These are phyloP conservation scores for Xiphydria camelus DNA, from an alignment of 2,888 invertebrate genomes.

Conservation along the genomic window DNA sequence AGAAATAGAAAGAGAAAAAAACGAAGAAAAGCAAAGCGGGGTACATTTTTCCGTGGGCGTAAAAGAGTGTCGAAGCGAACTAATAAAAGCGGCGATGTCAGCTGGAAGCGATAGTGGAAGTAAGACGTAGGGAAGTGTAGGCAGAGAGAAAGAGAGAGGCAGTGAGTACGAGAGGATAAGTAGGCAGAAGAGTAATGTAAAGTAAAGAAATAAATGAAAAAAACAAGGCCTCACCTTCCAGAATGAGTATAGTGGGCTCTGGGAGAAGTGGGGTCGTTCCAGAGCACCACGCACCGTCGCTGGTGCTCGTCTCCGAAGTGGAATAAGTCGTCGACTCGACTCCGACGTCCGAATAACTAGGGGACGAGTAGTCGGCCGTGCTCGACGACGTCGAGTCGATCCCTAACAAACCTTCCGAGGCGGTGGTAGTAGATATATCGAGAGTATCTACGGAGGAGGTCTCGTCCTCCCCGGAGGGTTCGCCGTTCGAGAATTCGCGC, in stretches of 20 bases:
- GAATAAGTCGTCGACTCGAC: slow-evolving; percentile 13
- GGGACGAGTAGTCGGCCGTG: slow-evolving; percentile 19
- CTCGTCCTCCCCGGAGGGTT: neutral
- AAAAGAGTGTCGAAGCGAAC: too few species aligned
- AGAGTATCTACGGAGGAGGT: slow-evolving; percentile 19
- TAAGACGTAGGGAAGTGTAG: too few species aligned
- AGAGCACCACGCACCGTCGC: slow-evolving; percentile 45
- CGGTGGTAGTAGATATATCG: slow-evolving; percentile 2
- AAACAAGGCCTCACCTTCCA: slow-evolving; percentile 73
- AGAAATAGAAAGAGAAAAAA: too few species aligned
- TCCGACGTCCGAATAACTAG: slow-evolving; percentile 14
- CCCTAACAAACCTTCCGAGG: slow-evolving; percentile 22
- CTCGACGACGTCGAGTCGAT: slow-evolving; percentile 19
- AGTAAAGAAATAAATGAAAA: slow-evolving; percentile 7
- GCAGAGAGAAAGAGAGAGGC: too few species aligned
- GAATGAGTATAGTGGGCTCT: slow-evolving; percentile 76
- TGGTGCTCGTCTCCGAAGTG: neutral
- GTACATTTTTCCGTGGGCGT: too few species aligned
- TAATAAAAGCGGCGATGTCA: too few species aligned
- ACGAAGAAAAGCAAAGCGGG: too few species aligned
- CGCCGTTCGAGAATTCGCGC: too few species aligned
- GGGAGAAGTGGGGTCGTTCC: slow-evolving; percentile 63
- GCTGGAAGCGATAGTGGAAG: too few species aligned
- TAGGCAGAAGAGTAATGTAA: slow-evolving; percentile 13
- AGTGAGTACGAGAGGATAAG: too few species aligned